Base-by-base conservation (phyloP, 2,888 invertebrate genomes). In the Gari tellinella region DNA sequence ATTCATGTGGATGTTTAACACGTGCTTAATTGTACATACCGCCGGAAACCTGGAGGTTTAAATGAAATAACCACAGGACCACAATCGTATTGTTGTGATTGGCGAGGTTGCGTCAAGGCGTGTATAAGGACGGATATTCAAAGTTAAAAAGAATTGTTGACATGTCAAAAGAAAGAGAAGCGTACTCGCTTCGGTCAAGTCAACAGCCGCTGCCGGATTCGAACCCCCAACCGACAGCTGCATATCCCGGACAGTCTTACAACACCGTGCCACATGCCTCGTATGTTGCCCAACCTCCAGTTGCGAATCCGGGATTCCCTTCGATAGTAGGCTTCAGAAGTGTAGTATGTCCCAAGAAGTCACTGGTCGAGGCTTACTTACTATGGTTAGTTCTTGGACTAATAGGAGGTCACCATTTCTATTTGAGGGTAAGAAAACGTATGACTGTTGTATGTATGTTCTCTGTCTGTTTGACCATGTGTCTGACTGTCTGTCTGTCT, bases 391-490 rank as follows among this genome's bases (percentile, higher is more conserved):
- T 74, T 2, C 57, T 82, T 0, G 82, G 82, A 26, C 51, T 70
- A 1, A 14, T 80, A 0, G 80, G 82, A 19, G 78, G 58, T 0
- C 83, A 83, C 38, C 83, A 83, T 60, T 83, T 83, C 45, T 83
- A 83, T 26, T 62, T 83, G 1, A 69, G 61, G 51, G 74, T 74
- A 31, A 69, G 74, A 60, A 1, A 2, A 31, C n/a, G n/a, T n/a
- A n/a, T n/a, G n/a, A n/a, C n/a, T n/a, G n/a, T n/a, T n/a, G n/a
- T n/a, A n/a, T n/a, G n/a, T n/a, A n/a, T n/a, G n/a, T n/a, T n/a
- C n/a, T n/a, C n/a, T n/a, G n/a, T n/a, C n/a, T n/a, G n/a, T n/a
- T n/a, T n/a, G n/a, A n/a, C n/a, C n/a, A n/a, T n/a, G n/a, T n/a
- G n/a, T n/a, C n/a, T n/a, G n/a, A n/a, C n/a, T n/a, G n/a, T n/a